A percentile compares a stretch with the other conserved stretches of the same genome.
Conservation (phyloP, 2,113 vertebrate genomes). For the Crotalus helleri region DNA sequence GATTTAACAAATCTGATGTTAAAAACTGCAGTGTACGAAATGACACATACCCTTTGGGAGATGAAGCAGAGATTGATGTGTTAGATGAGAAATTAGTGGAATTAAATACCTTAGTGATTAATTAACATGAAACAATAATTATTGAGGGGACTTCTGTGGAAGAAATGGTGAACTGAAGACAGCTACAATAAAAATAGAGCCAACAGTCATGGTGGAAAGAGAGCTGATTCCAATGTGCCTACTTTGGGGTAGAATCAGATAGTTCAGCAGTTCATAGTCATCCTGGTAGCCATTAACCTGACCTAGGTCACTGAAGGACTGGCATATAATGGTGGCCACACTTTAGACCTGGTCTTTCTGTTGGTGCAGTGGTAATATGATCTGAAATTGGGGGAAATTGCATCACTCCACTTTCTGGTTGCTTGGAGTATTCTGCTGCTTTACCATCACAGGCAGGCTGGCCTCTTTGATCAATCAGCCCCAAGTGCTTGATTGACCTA, state of each 20-base stretch:
- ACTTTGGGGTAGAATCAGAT: not conserved
- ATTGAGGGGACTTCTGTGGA: not conserved
- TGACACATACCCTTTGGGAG: not conserved
- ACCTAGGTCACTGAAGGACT: not conserved
- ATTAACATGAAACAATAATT: not conserved
- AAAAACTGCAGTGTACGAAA: not conserved
- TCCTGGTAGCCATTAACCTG: not conserved
- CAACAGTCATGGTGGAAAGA: not conserved
- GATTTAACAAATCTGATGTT: not conserved
- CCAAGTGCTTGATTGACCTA: not conserved
- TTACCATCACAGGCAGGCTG: not conserved
- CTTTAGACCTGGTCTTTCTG: not conserved
- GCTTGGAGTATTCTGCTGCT: not conserved
- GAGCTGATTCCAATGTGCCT: not conserved
- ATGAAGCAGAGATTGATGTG: not conserved
- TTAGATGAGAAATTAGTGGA: not conserved
- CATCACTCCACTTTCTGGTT: not conserved
- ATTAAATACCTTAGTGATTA: not conserved
- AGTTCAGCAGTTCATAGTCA: not conserved
- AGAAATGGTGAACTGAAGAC: not conserved
- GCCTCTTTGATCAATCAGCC: not conserved
- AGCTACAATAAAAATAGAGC: not conserved
- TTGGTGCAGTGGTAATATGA: not conserved
- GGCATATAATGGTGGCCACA: not conserved
- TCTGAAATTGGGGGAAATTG: not conserved